phyloP scores from a whole-genome alignment of 2,888 invertebrate species.

The Dyspetes luteomarginatus region DNA sequence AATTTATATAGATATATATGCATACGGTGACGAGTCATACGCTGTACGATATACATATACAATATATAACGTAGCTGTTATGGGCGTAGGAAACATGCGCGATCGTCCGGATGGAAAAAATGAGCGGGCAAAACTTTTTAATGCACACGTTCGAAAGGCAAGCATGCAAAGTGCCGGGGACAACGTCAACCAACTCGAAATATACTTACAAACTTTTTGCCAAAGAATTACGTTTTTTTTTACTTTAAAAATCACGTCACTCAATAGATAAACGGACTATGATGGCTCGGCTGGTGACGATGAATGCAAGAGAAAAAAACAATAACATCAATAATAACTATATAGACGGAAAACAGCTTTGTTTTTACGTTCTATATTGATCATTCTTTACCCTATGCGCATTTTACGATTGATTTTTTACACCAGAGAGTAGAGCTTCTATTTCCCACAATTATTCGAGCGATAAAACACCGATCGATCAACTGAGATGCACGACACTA shows the following conservation, averaged over 20 bases:
- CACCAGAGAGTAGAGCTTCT: not conserved
- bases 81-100: slow-evolving; percentile 38
- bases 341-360: too few species aligned
- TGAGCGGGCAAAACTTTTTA: slow-evolving; percentile 16
- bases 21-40: not conserved
- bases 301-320: not conserved
- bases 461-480: not conserved
- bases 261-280: not conserved
- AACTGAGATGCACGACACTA: not conserved
- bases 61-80: too few species aligned
- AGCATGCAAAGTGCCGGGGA: not conserved
- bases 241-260: not conserved
- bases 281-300: not conserved
- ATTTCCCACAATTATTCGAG: not conserved
- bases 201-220: too few species aligned
- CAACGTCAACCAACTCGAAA: not conserved
- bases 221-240: not conserved
- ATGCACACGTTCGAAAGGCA: not conserved
- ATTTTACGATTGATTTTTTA: not conserved
- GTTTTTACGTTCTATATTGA: too few species aligned
- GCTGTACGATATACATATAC: not conserved
- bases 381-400: too few species aligned
- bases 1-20: slow-evolving; percentile 1
- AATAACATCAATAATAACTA: not conserved
- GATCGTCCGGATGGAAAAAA: not conserved